A percentile compares a stretch with the other conserved stretches of the same genome.
Conservation (phyloP, 53 echinoderm and acorn worm genomes). For the Antedon mediterranea region DNA sequence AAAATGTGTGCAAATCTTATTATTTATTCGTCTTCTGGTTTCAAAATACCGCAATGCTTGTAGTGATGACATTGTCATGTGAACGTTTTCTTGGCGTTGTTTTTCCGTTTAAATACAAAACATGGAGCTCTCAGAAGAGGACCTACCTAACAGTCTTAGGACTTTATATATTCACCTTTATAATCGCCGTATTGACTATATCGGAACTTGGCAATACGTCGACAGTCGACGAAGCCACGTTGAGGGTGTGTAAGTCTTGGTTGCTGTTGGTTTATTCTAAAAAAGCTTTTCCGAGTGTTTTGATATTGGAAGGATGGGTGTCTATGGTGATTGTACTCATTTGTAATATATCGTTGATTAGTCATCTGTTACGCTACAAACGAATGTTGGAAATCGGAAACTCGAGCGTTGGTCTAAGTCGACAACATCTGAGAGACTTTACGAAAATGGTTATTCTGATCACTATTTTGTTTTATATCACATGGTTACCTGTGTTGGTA, state of each 20-base stretch:
- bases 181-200: conserved; percentile 56
- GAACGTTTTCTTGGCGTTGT: conserved; percentile 68
- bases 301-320: conserved; percentile 77
- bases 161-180: conserved; percentile 53
- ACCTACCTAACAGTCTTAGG: conserved; percentile 41
- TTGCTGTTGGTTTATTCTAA: conserved; percentile 54
- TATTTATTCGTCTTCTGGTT: conserved; percentile 89
- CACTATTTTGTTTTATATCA: conserved; percentile 79
- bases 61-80: conserved; percentile 80
- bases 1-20: conserved; percentile 62
- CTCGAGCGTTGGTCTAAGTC: background rate
- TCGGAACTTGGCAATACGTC: conserved; percentile 34
- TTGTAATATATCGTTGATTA: conserved; percentile 57
- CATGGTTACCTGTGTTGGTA: conserved; percentile 92
- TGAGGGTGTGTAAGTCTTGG: conserved; percentile 65
- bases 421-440: conserved; percentile 34
- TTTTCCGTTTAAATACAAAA: conserved; percentile 70
- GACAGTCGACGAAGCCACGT: conserved; percentile 22
- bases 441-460: conserved; percentile 75
- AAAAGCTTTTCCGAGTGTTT: conserved; percentile 50
- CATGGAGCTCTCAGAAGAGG: conserved; percentile 48
- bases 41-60: conserved; percentile 69
- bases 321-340: conserved; percentile 67
- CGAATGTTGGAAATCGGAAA: conserved; percentile 15
- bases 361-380: conserved; percentile 47